Evolutionary conservation across 2,888 invertebrate genomes (phyloP).

Genomic region (Campoletis raptor): DNA sequence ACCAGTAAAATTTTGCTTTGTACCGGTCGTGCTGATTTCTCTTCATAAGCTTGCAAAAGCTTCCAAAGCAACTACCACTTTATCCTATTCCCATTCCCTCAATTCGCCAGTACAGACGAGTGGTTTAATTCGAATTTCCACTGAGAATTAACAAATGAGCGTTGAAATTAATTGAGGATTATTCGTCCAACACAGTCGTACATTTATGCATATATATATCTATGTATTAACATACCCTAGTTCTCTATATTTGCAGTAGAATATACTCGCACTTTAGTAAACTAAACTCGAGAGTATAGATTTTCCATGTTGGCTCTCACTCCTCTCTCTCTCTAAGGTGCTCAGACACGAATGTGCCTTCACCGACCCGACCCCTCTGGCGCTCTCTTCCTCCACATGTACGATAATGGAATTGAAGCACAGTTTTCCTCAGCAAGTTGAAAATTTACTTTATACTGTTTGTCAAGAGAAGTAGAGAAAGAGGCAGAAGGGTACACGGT

Average conservation of each 20-base stretch:
- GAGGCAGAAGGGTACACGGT: neutral
- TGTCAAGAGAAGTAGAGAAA: constrained; percentile 2
- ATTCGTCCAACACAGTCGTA: constrained; percentile 28
- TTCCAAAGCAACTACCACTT: neutral
- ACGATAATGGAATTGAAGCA: constrained; percentile 44
- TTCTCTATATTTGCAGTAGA: constrained; percentile 35
- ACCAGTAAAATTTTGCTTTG: constrained; percentile 38
- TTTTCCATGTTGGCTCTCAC: constrained; percentile 3
- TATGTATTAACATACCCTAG: neutral
- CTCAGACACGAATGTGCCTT: neutral
- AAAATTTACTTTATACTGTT: constrained; percentile 40
- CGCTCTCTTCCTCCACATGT: neutral
- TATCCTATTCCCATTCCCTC: neutral
- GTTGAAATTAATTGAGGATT: constrained; percentile 62
- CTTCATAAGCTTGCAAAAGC: constrained; percentile 21
- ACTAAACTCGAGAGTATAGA: constrained; percentile 26
- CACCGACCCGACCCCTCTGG: neutral
- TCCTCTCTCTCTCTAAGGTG: neutral
- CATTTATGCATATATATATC: neutral
- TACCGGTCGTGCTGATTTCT: constrained; percentile 10
- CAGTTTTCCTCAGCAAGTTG: constrained; percentile 37
- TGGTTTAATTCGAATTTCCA: constrained; percentile 55
- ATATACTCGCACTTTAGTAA: constrained; percentile 41
- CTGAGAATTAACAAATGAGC: constrained; percentile 55
- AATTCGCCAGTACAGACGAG: constrained; percentile 30